Evolutionary conservation across 1,140 invertebrate species (phyloP).

Genomic region (Drosophila repleta): DNA sequence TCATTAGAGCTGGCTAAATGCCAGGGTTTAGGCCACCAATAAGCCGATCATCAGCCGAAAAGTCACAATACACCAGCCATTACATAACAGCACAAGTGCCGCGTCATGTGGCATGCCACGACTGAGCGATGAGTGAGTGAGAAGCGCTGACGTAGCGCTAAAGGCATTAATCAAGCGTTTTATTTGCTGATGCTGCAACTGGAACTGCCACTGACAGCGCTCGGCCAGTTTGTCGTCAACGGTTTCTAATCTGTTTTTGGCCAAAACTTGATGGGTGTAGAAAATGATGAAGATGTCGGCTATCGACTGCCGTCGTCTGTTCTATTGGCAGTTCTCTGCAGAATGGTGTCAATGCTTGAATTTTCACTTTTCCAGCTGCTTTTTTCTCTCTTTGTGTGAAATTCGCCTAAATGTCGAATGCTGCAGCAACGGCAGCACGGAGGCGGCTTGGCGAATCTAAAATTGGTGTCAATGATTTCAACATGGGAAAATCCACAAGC

Average conservation of each 20-base stretch:
- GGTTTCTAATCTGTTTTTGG: slow-evolving; percentile 63
- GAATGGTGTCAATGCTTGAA: slow-evolving; percentile 55
- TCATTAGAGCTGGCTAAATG: slow-evolving; percentile 59
- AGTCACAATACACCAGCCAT: slow-evolving; percentile 6
- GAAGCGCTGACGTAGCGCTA: neutral
- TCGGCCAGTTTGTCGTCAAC: slow-evolving; percentile 48
- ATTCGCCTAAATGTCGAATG: slow-evolving; percentile 68
- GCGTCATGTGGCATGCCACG: slow-evolving; percentile 40
- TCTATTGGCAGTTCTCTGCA: slow-evolving; percentile 48
- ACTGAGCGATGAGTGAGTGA: slow-evolving; percentile 3
- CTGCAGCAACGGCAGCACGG: slow-evolving; percentile 33
- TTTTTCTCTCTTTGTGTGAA: slow-evolving; percentile 59
- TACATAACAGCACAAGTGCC: slow-evolving; percentile 21
- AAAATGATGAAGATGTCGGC: slow-evolving; percentile 9
- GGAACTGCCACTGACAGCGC: slow-evolving; percentile 39
- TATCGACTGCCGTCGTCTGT: too few species aligned
- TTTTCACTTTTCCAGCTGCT: slow-evolving; percentile 66
- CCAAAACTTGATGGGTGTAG: neutral
- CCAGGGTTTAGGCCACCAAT: slow-evolving; percentile 10
- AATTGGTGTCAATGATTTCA: slow-evolving; percentile 79
- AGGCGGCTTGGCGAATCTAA: slow-evolving; percentile 49
- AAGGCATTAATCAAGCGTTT: slow-evolving; percentile 57
- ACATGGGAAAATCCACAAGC: slow-evolving; percentile 65
- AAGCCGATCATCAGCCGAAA: slow-evolving; percentile 2
- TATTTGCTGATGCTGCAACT: slow-evolving; percentile 57